These are phyloP conservation scores for Sussaba pulchella DNA, from an alignment of 2,888 invertebrate species.

Conservation along the genomic window DNA sequence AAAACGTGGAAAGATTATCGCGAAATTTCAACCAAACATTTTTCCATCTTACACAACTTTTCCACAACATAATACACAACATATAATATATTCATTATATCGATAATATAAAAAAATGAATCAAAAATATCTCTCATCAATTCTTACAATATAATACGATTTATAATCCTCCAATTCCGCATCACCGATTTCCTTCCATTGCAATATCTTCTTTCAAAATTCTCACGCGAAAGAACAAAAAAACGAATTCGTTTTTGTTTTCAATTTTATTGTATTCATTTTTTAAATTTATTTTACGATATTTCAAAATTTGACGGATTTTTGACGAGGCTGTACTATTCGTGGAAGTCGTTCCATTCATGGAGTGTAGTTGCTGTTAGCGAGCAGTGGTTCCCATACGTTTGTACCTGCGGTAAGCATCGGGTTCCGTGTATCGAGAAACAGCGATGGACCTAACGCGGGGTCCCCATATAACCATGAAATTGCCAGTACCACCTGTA, in stretches of 20 bases:
- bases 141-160: too few species aligned
- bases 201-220: background rate
- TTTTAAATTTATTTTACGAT: too few species aligned
- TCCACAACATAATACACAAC: background rate
- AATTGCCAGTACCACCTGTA: constrained; percentile 49
- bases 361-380: constrained; percentile 74
- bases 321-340: constrained; percentile 74
- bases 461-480: constrained; percentile 27
- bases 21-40: background rate
- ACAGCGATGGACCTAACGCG: background rate
- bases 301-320: constrained; percentile 41
- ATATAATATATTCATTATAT: too few species aligned
- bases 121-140: too few species aligned
- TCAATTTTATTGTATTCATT: too few species aligned
- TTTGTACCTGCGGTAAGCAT: constrained; percentile 35
- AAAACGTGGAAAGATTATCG: background rate
- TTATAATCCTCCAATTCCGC: too few species aligned
- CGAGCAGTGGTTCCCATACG: constrained; percentile 73
- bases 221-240: constrained; percentile 5
- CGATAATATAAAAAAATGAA: too few species aligned
- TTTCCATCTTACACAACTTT: background rate
- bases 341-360: constrained; percentile 76
- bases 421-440: constrained; percentile 9
- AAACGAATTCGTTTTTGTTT: constrained; percentile 10
- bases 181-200: background rate